Evolutionary conservation across 2,113 vertebrate genomes (phyloP), one percentile per base, ranked within the genome.

Genomic region (Mormyrus iriodes): DNA sequence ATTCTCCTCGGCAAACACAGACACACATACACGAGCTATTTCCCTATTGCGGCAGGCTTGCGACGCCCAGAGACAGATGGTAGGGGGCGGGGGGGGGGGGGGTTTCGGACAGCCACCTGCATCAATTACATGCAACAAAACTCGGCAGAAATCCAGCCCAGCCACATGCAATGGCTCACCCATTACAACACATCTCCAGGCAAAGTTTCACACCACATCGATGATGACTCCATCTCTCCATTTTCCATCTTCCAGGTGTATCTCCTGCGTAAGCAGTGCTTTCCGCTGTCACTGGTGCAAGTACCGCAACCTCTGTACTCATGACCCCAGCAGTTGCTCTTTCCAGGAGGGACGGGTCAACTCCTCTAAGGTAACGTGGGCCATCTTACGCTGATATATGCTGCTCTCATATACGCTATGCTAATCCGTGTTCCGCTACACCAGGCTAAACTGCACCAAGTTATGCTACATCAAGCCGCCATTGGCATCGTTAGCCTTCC

Each of bases 271-370:
- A 88, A 98, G 96, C 94, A 99, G 98, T 46, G 96, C 97, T 9
- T 99, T 99, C 93, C 97, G 94, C 91, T 99, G 98, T 94, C 97
- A 98, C 90, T 99, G 98, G 98, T 99, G 98, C 95, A 99, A 99
- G 95, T 99, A 99, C 92, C 95, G 97, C 21, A 98, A 98, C 94
- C 96, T 98, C 73, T 99, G 98, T 92, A 99, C 98, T 3, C 98
- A 99, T 0, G 97, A 98, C 92, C 98, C 98, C 48, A 97, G 96
- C 93, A 98, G 96, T 86, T 99, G 98, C 91, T 99, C 98, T 31
- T 99, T 99, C 92, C 97, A 97, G 93, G 98, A 99, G 91, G 98
- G 98, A 39, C 94, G 98, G 55, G 98, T 99, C 95, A 98, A 98
- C 51, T 53, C 96, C 89, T 97, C 98, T 0, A 97, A 98, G 98